Conservation (phyloP, 2,113 vertebrate genomes). For the Ardeotis arabs region DNA sequence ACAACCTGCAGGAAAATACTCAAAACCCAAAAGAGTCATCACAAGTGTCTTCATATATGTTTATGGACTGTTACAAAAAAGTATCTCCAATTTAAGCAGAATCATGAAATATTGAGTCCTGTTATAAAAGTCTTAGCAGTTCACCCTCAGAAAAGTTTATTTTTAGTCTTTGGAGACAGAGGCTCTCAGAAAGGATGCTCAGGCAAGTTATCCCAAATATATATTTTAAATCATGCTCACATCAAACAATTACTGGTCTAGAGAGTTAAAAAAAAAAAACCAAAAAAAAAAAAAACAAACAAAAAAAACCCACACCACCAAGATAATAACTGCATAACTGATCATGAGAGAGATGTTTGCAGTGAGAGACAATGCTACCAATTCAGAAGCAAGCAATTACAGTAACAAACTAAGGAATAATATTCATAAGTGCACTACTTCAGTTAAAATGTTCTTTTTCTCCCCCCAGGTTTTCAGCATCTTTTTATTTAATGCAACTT, state of each 20-base stretch:
- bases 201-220: neutral
- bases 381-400: neutral
- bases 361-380: neutral
- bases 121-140: neutral
- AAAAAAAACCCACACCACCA: neutral
- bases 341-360: neutral
- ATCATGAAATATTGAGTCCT: neutral
- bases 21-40: neutral
- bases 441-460: neutral
- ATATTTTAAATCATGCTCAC: neutral
- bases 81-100: neutral
- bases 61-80: neutral
- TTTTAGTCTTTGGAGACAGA: neutral
- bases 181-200: neutral
- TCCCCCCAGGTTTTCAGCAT: neutral
- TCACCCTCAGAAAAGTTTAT: neutral
- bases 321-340: neutral
- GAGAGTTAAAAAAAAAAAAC: neutral
- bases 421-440: neutral
- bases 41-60: neutral
- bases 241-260: neutral
- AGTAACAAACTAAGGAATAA: neutral
- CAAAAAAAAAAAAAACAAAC: too few relatives aligned
- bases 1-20: fast-evolving
- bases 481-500: neutral